A percentile compares a stretch with the other conserved stretches of the same genome.
These are phyloP conservation scores for Syngnathus typhle DNA, from an alignment of 2,113 vertebrate species.

Conservation along the genomic window DNA sequence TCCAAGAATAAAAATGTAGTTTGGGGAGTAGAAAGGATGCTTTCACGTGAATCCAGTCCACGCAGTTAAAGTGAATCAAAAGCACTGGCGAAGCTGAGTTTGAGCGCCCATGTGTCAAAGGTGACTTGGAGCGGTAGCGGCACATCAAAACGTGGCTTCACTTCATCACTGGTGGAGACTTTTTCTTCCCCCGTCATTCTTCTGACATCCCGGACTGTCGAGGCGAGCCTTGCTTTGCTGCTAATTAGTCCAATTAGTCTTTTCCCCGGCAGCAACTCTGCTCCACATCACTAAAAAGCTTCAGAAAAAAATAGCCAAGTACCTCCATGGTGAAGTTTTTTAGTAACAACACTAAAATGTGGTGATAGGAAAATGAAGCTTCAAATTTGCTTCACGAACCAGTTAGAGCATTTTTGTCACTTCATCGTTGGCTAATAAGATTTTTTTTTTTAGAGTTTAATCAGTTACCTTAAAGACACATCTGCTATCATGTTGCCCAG, in stretches of 20 bases:
- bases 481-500: constrained; percentile 4
- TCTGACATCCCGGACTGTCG: not conserved
- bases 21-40: not conserved
- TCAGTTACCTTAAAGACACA: too few species aligned
- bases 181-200: not conserved
- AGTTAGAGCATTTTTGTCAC: too few species aligned
- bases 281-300: not conserved
- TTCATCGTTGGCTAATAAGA: too few species aligned
- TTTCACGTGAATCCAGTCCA: not conserved
- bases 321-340: not conserved
- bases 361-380: too few species aligned
- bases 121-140: not conserved
- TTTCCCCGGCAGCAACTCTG: not conserved
- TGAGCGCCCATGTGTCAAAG: not conserved
- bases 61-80: not conserved
- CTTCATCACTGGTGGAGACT: not conserved
- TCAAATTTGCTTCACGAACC: too few species aligned
- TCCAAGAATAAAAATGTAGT: not conserved
- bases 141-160: not conserved
- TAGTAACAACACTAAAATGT: not conserved
- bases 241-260: constrained; percentile 7
- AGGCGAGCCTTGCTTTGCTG: not conserved
- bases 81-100: not conserved
- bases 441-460: too few species aligned
- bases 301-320: not conserved